Percentiles rank a stretch among this genome's conserved stretches.
Conservation (phyloP, 2,797 vertebrate species). For the Poeciliopsis infans region DNA sequence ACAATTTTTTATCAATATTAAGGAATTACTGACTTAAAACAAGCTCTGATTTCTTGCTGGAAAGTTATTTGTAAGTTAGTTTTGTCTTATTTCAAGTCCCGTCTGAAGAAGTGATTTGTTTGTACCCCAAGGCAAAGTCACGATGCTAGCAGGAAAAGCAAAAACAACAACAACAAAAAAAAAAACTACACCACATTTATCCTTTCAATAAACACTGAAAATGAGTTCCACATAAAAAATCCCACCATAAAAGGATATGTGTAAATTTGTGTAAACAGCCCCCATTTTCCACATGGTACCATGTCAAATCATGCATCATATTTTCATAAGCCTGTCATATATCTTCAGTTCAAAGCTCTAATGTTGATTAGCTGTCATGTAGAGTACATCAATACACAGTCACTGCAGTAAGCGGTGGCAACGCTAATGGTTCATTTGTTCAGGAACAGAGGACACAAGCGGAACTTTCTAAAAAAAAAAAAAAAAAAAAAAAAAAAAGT, state of each 20-base stretch:
- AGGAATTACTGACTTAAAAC: no score
- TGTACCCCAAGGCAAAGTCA: neutral
- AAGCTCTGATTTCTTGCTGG: no score
- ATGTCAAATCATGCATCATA: constrained; percentile 16
- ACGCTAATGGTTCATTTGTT: constrained; percentile 14
- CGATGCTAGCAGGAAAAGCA: neutral
- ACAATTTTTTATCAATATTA: no score
- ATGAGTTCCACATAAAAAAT: neutral
- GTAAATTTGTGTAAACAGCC: neutral
- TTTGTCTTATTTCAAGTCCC: no score
- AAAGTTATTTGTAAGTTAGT: no score
- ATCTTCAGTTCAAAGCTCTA: constrained; percentile 33
- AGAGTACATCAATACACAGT: constrained; percentile 24
- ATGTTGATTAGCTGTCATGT: constrained; percentile 45
- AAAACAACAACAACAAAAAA: neutral
- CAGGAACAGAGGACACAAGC: neutral
- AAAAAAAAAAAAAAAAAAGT: no score
- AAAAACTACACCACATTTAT: neutral
- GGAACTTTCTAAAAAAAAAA: neutral
- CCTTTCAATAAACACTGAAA: neutral
- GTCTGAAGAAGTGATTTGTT: neutral
- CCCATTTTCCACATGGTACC: neutral
- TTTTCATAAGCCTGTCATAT: constrained; percentile 26
- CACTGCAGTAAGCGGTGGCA: constrained; percentile 20
- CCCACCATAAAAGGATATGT: neutral